phyloP scores from a whole-genome alignment of 2,113 vertebrate genomes.

The Rutilus rutilus region DNA sequence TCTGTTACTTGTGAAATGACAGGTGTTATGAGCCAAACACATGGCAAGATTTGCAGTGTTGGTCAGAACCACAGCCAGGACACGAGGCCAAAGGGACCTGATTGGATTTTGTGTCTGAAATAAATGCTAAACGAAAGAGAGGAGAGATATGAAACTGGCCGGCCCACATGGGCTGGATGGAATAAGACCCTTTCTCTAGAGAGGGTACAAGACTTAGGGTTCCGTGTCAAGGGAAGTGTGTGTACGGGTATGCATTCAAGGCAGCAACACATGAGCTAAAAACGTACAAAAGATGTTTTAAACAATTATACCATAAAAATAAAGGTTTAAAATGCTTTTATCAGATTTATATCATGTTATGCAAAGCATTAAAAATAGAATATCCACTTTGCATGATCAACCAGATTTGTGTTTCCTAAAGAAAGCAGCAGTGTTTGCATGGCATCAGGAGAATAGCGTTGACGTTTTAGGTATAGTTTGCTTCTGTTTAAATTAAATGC shows the following conservation, averaged over 20 bases:
- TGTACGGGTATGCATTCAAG: neutral
- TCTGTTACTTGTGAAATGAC: conserved; percentile 11
- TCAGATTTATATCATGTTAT: neutral
- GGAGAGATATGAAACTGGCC: conserved; percentile 33
- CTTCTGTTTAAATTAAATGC: neutral
- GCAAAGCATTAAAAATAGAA: neutral
- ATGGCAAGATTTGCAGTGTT: conserved; percentile 47
- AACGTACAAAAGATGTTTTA: too few species aligned
- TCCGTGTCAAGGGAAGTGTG: neutral
- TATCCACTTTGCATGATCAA: conserved; percentile 15
- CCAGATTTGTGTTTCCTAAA: conserved; percentile 4
- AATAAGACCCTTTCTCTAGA: neutral
- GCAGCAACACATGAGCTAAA: neutral
- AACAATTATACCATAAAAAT: too few species aligned
- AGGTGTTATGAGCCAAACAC: conserved; percentile 41
- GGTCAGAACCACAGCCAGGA: conserved; percentile 53
- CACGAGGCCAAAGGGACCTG: conserved; percentile 44
- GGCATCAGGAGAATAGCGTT: neutral
- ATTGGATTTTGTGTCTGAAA: conserved; percentile 57
- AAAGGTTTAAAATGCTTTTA: too few species aligned
- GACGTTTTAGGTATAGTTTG: neutral
- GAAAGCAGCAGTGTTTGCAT: neutral
- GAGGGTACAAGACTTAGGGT: neutral
- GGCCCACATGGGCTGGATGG: neutral
- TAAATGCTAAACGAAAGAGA: conserved; percentile 52